Evolutionary conservation across 1,140 invertebrate genomes (phyloP).

Genomic region (Ceratosolen fusciceps): DNA sequence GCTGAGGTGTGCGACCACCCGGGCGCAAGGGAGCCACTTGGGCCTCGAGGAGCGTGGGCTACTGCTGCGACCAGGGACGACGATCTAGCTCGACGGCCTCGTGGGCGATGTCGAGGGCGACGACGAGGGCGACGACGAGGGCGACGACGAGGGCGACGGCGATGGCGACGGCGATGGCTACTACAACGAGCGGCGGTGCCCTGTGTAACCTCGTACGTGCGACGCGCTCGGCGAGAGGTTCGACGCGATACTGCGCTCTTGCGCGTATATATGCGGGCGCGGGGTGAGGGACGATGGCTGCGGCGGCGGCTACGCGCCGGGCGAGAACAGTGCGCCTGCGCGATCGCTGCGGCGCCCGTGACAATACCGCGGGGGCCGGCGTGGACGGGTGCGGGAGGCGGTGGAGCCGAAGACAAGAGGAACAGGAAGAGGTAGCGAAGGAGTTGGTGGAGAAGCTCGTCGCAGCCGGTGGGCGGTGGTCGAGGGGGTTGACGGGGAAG

Average conservation of each 20-base stretch:
- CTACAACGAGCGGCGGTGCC: neutral
- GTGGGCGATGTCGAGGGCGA: too few relatives aligned
- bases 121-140: neutral
- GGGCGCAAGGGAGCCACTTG: too few relatives aligned
- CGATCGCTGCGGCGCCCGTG: conserved; percentile 44
- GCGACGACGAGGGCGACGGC: conserved; percentile 54
- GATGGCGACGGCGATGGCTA: conserved; percentile 68
- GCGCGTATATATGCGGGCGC: conserved; percentile 46
- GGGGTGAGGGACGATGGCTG: conserved; percentile 23
- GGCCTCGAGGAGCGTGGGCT: too few relatives aligned
- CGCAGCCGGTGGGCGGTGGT: too few relatives aligned
- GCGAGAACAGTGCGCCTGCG: conserved; percentile 59
- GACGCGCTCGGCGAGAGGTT: conserved; percentile 78
- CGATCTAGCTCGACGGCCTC: too few relatives aligned
- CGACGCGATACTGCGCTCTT: conserved; percentile 80
- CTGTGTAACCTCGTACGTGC: conserved; percentile 40
- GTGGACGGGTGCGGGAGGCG: neutral
- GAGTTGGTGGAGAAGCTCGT: too few relatives aligned
- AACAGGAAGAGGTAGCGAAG: neutral
- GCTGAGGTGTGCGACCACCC: neutral
- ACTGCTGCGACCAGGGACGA: too few relatives aligned
- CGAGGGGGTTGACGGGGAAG: too few relatives aligned
- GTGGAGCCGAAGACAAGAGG: conserved; percentile 26
- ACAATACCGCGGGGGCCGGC: neutral
- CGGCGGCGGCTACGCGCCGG: conserved; percentile 44